phyloP scores from a whole-genome alignment of 2,113 vertebrate species.

The Ia io region DNA sequence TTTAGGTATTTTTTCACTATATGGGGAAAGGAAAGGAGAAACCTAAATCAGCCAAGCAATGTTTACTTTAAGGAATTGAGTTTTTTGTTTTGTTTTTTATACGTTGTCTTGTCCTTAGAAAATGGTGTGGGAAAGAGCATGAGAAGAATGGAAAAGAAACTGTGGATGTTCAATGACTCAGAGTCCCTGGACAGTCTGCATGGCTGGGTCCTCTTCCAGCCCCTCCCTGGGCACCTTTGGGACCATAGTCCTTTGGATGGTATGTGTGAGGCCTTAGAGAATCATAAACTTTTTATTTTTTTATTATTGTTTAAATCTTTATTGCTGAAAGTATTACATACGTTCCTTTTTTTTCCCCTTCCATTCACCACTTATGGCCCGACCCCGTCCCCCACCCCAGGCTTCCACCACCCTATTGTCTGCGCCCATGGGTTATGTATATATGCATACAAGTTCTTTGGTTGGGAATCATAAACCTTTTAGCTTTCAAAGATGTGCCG shows the following conservation, averaged over 20 bases:
- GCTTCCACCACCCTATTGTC: too few species aligned
- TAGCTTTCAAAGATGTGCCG: neutral
- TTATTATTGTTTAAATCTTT: too few species aligned
- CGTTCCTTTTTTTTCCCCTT: too few species aligned
- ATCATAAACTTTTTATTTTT: neutral
- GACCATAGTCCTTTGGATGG: neutral
- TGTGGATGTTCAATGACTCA: neutral
- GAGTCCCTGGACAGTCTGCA: too few species aligned
- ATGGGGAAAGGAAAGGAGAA: neutral
- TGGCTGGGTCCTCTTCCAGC: neutral
- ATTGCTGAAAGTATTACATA: too few species aligned
- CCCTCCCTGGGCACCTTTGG: rapidly evolving
- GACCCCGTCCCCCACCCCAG: too few species aligned
- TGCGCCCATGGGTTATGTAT: too few species aligned
- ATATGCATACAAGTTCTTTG: too few species aligned
- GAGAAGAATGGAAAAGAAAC: neutral
- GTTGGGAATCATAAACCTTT: neutral
- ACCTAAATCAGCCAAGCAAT: neutral
- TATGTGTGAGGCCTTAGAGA: too few species aligned
- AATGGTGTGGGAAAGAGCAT: neutral
- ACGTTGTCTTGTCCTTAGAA: neutral
- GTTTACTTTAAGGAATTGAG: neutral
- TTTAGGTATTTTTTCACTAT: neutral
- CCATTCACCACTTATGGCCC: too few species aligned
- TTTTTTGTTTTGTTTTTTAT: neutral